Base-by-base conservation (phyloP, 2,797 vertebrate species). In the Tapirus indicus region DNA sequence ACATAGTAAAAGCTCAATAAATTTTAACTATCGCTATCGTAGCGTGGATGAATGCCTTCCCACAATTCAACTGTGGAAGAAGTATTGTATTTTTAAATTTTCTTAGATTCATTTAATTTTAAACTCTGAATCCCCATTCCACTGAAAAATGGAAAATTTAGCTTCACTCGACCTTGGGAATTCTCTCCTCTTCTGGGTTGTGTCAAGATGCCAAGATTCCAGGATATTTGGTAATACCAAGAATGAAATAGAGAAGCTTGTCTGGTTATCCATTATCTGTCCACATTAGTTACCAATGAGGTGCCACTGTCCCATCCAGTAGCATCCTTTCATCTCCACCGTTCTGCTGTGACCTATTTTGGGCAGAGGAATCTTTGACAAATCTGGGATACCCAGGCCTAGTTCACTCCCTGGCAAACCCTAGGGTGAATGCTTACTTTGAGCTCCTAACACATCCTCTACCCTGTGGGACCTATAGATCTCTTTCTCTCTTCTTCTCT, bases 31-130 rank as follows among this genome's bases (percentile, higher is more conserved):
- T 58, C 78, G 32, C 18, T 89, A 86, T 32, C 20, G 7, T 14
- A 78, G 4, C 12, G 56, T 58, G 11, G 47, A 66, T 5, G 4
- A n/a, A 72, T 82, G 20, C n/a, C 44, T 77, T 80, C 80, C 25
- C 2, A 35, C 8, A 80, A 2, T 58, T 92, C 62, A 87, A 62
- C 58, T 58, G 8, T 84, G 35, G 29, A 60, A 88, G 47, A 80
- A 84, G 66, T 41, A 56, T 25, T 62, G 2, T 20, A n/a, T 60
- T 96, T 74, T 60, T 18, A 62, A 44, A 20, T 44, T 69, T 82
- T 84, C 27, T 89, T 54, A 52, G n/a, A 66, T 66, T 21, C 77
- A 71, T 29, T 72, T 90, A 41, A 80, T 85, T 91, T 85, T 88
- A 86, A 84, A 91, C 6, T 29, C 27, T 27, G 8, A 75, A 16